Conservation (phyloP, 1,140 invertebrate genomes). For the Zaprionus nigranus region DNA sequence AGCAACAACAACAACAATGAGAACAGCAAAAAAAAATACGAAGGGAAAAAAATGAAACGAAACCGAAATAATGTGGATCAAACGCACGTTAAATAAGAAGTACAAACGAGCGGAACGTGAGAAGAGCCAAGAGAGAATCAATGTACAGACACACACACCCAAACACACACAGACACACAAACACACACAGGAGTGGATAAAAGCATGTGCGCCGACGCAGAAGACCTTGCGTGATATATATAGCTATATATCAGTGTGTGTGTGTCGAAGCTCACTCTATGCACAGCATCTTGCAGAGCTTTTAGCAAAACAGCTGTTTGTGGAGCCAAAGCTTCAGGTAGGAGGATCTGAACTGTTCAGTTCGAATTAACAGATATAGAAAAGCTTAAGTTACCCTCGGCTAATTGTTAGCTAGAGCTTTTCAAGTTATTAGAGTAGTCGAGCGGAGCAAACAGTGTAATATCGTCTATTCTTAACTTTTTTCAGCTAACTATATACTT, state of each 20-base stretch:
- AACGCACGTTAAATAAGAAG: slow-evolving; percentile 59
- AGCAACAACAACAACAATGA: neutral
- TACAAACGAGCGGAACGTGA: slow-evolving; percentile 55
- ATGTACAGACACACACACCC: slow-evolving; percentile 34
- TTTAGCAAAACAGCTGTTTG: neutral
- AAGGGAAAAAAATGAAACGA: slow-evolving; percentile 24
- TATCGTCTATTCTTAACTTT: too few relatives aligned
- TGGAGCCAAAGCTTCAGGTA: neutral
- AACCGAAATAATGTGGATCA: slow-evolving; percentile 68
- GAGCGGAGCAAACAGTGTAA: too few relatives aligned
- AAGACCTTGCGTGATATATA: slow-evolving; percentile 9
- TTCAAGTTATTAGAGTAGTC: too few relatives aligned
- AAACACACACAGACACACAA: neutral
- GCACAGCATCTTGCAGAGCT: neutral
- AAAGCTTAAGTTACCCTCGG: too few relatives aligned
- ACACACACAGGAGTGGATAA: slow-evolving; percentile 26
- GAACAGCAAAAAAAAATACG: slow-evolving; percentile 8
- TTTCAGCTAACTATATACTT: too few relatives aligned
- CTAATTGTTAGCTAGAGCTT: too few relatives aligned
- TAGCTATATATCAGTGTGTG: neutral
- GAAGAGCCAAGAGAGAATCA: slow-evolving; percentile 60
- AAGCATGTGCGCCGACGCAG: slow-evolving; percentile 41
- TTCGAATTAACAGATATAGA: too few relatives aligned
- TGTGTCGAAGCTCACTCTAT: neutral
- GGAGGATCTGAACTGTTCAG: too few relatives aligned